These are phyloP conservation scores for Grammomys surdaster DNA, from an alignment of 2,113 vertebrate species.

Conservation along the genomic window DNA sequence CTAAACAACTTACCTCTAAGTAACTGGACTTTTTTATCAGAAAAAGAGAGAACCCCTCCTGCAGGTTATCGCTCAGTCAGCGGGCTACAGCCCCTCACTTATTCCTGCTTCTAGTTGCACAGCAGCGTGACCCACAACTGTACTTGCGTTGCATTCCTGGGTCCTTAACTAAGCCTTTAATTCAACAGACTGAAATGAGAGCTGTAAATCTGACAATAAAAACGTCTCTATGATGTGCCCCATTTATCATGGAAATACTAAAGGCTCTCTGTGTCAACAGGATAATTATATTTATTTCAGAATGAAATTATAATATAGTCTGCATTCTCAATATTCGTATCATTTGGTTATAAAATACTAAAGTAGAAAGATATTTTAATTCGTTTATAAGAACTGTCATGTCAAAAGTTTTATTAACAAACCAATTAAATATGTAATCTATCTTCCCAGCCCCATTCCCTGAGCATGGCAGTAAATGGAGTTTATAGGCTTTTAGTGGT, in stretches of 20 bases:
- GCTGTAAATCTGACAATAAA: conserved; percentile 38
- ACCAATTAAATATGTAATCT: conserved; percentile 48
- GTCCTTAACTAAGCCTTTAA: neutral
- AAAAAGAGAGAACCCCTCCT: neutral
- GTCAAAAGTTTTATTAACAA: conserved; percentile 35
- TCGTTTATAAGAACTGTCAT: conserved; percentile 49
- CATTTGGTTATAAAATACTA: conserved; percentile 40
- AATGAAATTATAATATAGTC: neutral
- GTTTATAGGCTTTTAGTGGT: conserved; percentile 29
- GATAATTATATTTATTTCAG: conserved; percentile 19
- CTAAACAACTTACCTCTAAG: conserved; percentile 37
- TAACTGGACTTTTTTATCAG: conserved; percentile 57
- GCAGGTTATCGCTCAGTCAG: neutral
- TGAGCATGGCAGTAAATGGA: conserved; percentile 26
- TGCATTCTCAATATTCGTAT: conserved; percentile 40
- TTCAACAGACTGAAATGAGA: conserved; percentile 3
- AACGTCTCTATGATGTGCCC: neutral
- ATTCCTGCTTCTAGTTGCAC: neutral
- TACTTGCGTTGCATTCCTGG: conserved; percentile 21
- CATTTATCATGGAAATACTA: neutral
- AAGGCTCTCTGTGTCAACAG: neutral
- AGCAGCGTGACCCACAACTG: conserved; percentile 43
- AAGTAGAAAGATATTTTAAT: conserved; percentile 33
- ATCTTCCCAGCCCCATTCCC: conserved; percentile 32
- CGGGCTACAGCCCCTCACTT: neutral